Evolutionary conservation across 2,888 invertebrate genomes (phyloP), one percentile per base, ranked within the genome.

Genomic region (Muschampia plurimacula): DNA sequence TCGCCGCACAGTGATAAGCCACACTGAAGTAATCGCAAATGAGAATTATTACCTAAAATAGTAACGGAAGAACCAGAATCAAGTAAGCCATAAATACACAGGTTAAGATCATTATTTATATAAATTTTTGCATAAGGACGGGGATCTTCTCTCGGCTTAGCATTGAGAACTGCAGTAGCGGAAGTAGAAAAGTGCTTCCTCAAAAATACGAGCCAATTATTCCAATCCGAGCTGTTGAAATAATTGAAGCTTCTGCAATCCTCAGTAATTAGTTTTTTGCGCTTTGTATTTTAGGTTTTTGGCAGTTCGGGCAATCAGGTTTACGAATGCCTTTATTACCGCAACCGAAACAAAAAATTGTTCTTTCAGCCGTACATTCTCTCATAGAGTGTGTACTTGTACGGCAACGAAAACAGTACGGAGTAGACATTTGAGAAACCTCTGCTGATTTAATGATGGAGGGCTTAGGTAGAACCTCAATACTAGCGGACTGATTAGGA

Each of bases 31-130:
- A 77, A 67, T 1, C 8, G 4, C 2, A 52, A 36, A 71, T 77
- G 75, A 10, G 70, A 9, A 65, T 74, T 70, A 32, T 77, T 76
- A 12, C 77, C 77, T n/a, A 79, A 32, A 9, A 77, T 76, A 8
- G 76, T 74, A 12, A 75, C 72, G 13, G 73, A 46, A 10, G 62
- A 62, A 49, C 39, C 39, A 39, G 39, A 39, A 39, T 39, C 39
- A 7, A 39, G 39, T 39, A 39, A 39, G 39, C 39, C 39, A 39
- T 39, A 39, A 4, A 39, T 39, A 39, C 39, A 39, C 39, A 39
- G 39, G 7, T 39, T 7, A 39, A 7, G 39, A 7, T 39, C 39
- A 39, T 39, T 39, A 39, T 39, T 39, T 39, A 39, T 39, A 39
- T 39, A 39, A 7, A 39, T 39, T 39, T 39, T 39, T 39, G 39